Percentiles rank a stretch among this genome's conserved stretches.
These are phyloP conservation scores for Lepidonotus clava DNA, from an alignment of 2,888 invertebrate genomes.

Conservation along the genomic window DNA sequence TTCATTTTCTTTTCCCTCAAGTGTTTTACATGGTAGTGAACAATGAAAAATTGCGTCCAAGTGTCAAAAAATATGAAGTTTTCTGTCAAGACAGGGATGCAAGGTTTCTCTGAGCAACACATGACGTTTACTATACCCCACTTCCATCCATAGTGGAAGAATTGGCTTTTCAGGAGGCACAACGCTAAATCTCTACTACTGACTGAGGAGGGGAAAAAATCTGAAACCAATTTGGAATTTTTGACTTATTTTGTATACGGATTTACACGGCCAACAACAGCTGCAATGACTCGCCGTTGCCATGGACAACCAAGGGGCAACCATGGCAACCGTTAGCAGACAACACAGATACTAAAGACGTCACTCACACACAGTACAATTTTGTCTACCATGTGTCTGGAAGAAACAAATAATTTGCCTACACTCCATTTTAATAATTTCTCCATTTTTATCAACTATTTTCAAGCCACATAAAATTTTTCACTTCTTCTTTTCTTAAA, in stretches of 20 bases:
- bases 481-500: no score
- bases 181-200: conserved; percentile 10
- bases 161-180: conserved; percentile 17
- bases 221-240: background rate
- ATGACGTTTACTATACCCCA: conserved; percentile 35
- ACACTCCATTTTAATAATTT: background rate
- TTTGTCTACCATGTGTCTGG: conserved; percentile 9
- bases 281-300: conserved; percentile 28
- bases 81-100: background rate
- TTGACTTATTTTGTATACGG: background rate
- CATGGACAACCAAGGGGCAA: conserved; percentile 1
- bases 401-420: background rate
- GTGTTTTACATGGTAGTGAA: no score
- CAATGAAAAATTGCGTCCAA: background rate
- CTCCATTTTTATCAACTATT: no score
- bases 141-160: background rate
- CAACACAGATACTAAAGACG: conserved; percentile 20
- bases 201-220: background rate
- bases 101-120: background rate
- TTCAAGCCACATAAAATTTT: no score
- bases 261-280: conserved; percentile 29
- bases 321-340: conserved; percentile 26
- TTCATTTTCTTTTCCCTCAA: background rate
- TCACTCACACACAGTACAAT: conserved; percentile 44
- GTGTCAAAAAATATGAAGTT: background rate